phyloP scores from a whole-genome alignment of 1,140 invertebrate species.

The Leptoteleia sp. region DNA sequence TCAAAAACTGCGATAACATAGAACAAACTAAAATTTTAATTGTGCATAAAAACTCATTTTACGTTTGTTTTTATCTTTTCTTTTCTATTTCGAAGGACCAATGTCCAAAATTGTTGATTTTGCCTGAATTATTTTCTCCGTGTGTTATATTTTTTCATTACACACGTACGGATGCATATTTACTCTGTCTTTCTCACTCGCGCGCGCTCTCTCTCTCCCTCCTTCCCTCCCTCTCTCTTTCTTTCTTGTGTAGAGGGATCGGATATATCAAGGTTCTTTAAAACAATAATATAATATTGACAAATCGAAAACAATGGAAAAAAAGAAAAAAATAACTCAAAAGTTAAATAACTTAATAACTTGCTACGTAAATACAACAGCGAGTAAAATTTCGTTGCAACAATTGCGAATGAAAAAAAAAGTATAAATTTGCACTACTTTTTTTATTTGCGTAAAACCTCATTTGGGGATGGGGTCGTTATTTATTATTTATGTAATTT shows the following conservation, averaged over 20 bases:
- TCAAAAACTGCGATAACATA: conserved; percentile 11
- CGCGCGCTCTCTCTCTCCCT: too few species aligned
- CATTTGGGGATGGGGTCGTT: conserved; percentile 26
- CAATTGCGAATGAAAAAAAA: conserved; percentile 28
- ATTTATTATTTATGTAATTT: conserved; percentile 27
- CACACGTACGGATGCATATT: conserved; percentile 13
- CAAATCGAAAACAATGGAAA: conserved; percentile 29
- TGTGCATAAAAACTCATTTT: conserved; percentile 30
- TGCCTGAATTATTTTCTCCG: conserved; percentile 36
- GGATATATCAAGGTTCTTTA: conserved; percentile 17
- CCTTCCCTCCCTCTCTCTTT: too few species aligned
- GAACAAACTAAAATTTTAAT: conserved; percentile 28
- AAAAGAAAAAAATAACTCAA: conserved; percentile 34
- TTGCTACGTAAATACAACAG: conserved; percentile 34
- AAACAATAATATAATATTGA: conserved; percentile 41
- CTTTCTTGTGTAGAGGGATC: too few species aligned
- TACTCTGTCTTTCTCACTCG: too few species aligned
- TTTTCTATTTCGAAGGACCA: conserved; percentile 13
- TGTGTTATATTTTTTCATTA: conserved; percentile 5
- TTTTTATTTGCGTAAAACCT: conserved; percentile 44
- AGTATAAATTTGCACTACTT: conserved; percentile 27
- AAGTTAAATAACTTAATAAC: conserved; percentile 46
- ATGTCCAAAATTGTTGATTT: conserved; percentile 25
- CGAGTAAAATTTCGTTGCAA: conserved; percentile 37
- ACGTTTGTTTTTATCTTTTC: too few species aligned